phyloP scores from a whole-genome alignment of 2,113 vertebrate genomes.

The Ancistrus triradiatus region DNA sequence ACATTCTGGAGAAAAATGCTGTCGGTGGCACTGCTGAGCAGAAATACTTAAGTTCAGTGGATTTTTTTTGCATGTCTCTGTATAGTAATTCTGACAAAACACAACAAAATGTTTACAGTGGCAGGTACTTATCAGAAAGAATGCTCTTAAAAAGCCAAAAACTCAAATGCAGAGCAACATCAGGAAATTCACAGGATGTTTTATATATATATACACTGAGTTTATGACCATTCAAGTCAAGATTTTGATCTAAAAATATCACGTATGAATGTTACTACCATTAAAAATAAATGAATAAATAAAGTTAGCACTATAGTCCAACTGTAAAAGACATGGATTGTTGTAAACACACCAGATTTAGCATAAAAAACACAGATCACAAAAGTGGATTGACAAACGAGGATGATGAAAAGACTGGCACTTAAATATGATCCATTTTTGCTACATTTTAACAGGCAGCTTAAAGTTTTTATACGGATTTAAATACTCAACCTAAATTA shows the following conservation, averaged over 20 bases:
- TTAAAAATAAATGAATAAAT: slow-evolving; percentile 2
- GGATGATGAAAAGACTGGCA: slow-evolving; percentile 29
- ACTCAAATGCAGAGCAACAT: neutral
- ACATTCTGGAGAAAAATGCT: slow-evolving; percentile 44
- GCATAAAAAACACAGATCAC: slow-evolving; percentile 17
- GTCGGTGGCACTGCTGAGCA: slow-evolving; percentile 42
- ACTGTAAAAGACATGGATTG: slow-evolving; percentile 30
- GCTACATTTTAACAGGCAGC: slow-evolving; percentile 29
- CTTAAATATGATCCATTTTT: slow-evolving; percentile 30
- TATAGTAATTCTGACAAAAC: too few relatives aligned
- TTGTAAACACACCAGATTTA: slow-evolving; percentile 16
- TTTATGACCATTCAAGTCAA: slow-evolving; percentile 35
- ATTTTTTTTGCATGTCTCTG: neutral
- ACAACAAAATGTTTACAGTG: too few relatives aligned
- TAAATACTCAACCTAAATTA: too few relatives aligned
- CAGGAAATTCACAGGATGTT: neutral
- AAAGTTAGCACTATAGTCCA: neutral
- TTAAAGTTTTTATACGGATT: too few relatives aligned
- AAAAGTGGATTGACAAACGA: slow-evolving; percentile 20
- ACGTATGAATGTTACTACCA: neutral
- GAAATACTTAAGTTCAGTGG: slow-evolving; percentile 17
- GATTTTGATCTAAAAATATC: neutral
- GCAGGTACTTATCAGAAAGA: too few relatives aligned
- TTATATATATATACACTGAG: slow-evolving; percentile 1
- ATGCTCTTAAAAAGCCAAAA: neutral